A percentile compares a stretch with the other conserved stretches of the same genome.
Evolutionary conservation across 2,797 vertebrate genomes (phyloP).

Genomic region (Sitta carolinensis): DNA sequence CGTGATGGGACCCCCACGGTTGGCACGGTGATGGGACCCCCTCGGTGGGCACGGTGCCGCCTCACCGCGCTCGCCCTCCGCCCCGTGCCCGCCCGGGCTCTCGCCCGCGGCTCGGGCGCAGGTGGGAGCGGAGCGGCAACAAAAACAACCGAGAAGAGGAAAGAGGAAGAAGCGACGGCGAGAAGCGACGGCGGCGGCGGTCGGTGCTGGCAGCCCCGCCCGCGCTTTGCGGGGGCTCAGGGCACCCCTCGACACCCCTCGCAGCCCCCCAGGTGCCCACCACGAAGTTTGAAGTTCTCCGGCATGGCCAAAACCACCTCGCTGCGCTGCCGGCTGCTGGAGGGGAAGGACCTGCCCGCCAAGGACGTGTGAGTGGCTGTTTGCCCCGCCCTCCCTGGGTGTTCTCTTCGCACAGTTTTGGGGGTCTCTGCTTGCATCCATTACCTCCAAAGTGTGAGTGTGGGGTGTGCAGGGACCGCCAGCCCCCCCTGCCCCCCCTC

Average conservation of each 20-base stretch:
- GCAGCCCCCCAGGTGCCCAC: neutral
- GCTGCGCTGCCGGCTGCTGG: conserved; percentile 21
- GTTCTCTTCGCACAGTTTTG: neutral
- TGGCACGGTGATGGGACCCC: neutral
- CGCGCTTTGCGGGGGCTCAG: neutral
- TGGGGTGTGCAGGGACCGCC: neutral
- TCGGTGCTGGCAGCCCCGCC: neutral
- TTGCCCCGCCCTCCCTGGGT: neutral
- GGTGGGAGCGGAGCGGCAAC: neutral
- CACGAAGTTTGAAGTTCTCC: neutral
- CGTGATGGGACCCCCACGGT: fast-evolving
- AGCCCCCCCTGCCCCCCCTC: neutral
- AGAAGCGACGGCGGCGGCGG: neutral
- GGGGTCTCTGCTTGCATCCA: neutral
- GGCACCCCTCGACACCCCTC: neutral
- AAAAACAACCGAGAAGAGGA: neutral
- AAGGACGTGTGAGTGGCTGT: neutral
- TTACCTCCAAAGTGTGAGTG: neutral
- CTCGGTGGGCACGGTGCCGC: neutral
- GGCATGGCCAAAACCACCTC: neutral
- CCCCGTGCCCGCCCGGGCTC: neutral
- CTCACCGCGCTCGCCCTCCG: neutral
- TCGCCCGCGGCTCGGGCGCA: neutral
- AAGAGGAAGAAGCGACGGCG: neutral
- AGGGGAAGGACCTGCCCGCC: conserved; percentile 28